Base-by-base conservation (phyloP, 2,113 vertebrate species). In the Hydrolagus affinis region DNA sequence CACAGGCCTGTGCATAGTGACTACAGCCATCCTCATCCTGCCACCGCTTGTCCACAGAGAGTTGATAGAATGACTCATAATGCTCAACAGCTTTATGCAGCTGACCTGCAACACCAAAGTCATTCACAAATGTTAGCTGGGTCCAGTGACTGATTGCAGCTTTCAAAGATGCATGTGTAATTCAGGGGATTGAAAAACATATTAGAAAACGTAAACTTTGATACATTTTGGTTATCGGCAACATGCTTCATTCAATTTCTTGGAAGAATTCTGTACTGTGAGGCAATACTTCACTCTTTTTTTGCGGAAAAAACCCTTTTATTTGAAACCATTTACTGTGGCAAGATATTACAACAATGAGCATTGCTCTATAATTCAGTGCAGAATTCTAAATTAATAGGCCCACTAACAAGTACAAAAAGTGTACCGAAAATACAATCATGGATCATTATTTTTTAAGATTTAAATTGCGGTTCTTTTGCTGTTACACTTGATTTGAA, bases 51-150 rank as follows among this genome's bases (percentile, higher is more conserved):
- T 92, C 92, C 30, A 88, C 86, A 11, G 94, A 91, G 89, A 95
- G 70, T 21, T 90, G 88, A 90, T 94, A 89, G 90, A 95, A 95
- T 15, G 73, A 88, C 91, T 96, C 94, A 90, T 93, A 95, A 91
- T 94, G 89, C 71, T 94, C 91, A 10, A 88, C 90, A 86, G 95
- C 95, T 88, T 92, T 89, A 85, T 85, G 87, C 85, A 95, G 78
- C 56, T 93, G 78, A 90, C 93, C 95, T 96, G 89, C 77, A 92
- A 91, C 90, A 90, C 0, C 88, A 85, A 90, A 88, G 0, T 64
- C 0, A 87, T 86, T 69, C 78, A 83, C 62, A 83, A 83, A 83
- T 64, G 15, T 66, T 83, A 83, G 66, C 25, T 66, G 8, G 66
- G 66, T 66, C 12, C 28, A 83, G 12, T 83, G 78, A 68, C 78